Evolutionary conservation across 1,140 invertebrate genomes (phyloP).

Genomic region (Pseudomyrmex sp.): DNA sequence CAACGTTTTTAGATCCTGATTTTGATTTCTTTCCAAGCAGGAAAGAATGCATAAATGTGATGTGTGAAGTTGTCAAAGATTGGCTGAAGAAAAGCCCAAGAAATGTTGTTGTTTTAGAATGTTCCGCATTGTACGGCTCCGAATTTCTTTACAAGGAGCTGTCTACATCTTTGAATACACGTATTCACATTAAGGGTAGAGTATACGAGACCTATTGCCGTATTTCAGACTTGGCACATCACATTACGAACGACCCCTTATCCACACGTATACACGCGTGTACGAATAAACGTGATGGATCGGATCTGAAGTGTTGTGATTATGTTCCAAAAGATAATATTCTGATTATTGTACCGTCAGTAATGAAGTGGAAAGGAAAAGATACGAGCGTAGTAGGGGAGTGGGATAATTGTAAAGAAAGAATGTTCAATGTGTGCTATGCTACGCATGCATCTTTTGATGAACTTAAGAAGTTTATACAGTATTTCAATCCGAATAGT

Average conservation of each 20-base stretch:
- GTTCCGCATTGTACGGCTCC: conserved; percentile 86
- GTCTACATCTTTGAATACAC: conserved; percentile 83
- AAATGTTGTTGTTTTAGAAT: conserved; percentile 85
- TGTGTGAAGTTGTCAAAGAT: conserved; percentile 83
- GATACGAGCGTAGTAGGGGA: conserved; percentile 75
- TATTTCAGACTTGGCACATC: conserved; percentile 81
- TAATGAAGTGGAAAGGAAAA: conserved; percentile 84
- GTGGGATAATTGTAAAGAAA: conserved; percentile 69
- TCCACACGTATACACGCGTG: conserved; percentile 84
- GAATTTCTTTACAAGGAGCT: conserved; percentile 88
- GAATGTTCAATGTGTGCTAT: conserved; percentile 86
- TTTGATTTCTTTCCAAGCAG: conserved; percentile 87
- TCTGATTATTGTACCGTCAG: conserved; percentile 85
- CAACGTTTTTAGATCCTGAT: conserved; percentile 87
- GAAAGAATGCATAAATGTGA: conserved; percentile 84
- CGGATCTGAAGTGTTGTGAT: conserved; percentile 70
- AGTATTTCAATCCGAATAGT: conserved; percentile 85
- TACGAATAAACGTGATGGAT: conserved; percentile 65
- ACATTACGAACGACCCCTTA: conserved; percentile 79
- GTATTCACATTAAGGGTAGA: conserved; percentile 85
- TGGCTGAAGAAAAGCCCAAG: conserved; percentile 85
- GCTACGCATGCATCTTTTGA: conserved; percentile 88
- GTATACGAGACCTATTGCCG: conserved; percentile 79
- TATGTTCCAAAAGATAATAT: conserved; percentile 70
- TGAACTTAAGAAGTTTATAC: conserved; percentile 86